Percentiles rank a stretch among this genome's conserved stretches.
These are phyloP conservation scores for Leptogaster cylindrica DNA, from an alignment of 2,888 invertebrate species.

Conservation along the genomic window DNA sequence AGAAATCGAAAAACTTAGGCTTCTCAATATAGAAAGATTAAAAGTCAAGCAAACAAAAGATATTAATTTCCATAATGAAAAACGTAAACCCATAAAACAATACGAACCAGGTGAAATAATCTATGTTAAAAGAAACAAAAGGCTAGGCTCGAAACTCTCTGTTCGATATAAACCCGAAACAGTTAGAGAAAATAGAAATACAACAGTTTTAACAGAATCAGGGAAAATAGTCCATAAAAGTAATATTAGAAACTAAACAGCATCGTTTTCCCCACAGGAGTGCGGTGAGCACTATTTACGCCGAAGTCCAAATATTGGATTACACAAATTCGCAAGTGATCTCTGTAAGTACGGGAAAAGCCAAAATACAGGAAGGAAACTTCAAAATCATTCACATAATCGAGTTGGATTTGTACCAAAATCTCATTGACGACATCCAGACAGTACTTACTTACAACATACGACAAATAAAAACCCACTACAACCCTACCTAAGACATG, in stretches of 20 bases:
- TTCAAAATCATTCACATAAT: conserved; percentile 43
- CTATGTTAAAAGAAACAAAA: not conserved
- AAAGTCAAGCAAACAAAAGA: conserved; percentile 39
- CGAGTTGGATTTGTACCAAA: conserved; percentile 35
- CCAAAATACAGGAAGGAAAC: conserved; percentile 39
- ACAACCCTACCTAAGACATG: not conserved
- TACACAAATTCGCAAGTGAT: conserved; percentile 42
- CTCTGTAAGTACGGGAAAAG: conserved; percentile 33
- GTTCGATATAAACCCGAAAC: conserved; percentile 1
- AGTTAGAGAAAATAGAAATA: conserved; percentile 7
- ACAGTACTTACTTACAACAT: too few relatives aligned
- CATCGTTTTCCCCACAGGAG: too few relatives aligned
- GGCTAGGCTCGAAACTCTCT: conserved; percentile 3
- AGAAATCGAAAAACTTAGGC: conserved; percentile 33
- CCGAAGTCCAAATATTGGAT: conserved; percentile 38
- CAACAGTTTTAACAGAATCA: conserved; percentile 6
- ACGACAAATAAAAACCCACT: not conserved
- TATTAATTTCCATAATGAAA: conserved; percentile 42
- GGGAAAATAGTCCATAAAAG: conserved; percentile 1
- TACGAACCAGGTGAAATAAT: conserved; percentile 45
- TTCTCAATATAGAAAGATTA: conserved; percentile 32
- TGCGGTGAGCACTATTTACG: not conserved
- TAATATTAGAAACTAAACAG: conserved; percentile 7
- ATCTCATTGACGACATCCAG: not conserved
- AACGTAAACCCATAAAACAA: conserved; percentile 43